Evolutionary conservation across 2,797 vertebrate genomes (phyloP).

Genomic region (Rachycentron canadum): DNA sequence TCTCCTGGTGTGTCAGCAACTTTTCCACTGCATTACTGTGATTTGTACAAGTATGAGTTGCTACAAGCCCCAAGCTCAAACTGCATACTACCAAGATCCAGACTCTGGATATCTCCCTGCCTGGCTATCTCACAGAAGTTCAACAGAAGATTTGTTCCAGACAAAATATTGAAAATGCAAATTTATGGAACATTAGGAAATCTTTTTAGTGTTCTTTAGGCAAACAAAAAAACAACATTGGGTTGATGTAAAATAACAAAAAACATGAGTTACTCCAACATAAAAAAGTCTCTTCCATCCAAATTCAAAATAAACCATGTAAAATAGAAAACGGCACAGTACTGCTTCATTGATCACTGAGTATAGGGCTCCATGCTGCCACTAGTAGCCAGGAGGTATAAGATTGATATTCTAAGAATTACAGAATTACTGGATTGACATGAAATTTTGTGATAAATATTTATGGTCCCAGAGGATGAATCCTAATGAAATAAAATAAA

Average conservation of each 20-base stretch:
- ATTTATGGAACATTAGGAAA: not conserved
- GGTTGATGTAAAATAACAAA: not conserved
- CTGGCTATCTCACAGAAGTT: not conserved
- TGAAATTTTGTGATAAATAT: not conserved
- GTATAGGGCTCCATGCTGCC: no score
- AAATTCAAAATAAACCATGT: no score
- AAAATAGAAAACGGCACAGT: no score
- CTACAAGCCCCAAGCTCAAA: slow-evolving; percentile 29
- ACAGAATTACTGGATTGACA: no score
- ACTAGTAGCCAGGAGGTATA: no score
- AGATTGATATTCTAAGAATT: not conserved
- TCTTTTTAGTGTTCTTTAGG: not conserved
- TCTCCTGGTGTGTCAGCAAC: slow-evolving; percentile 24
- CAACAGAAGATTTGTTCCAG: not conserved
- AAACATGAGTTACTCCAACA: not conserved
- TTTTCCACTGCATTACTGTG: slow-evolving; percentile 10
- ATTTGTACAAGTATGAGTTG: slow-evolving; percentile 30
- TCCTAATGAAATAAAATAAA: not conserved
- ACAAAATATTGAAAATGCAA: not conserved
- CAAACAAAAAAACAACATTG: not conserved
- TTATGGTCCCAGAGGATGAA: not conserved
- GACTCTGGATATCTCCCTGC: not conserved
- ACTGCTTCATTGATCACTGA: no score
- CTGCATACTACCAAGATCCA: not conserved
- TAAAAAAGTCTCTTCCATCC: no score